Percentiles rank a stretch among this genome's conserved stretches.
These are phyloP conservation scores for Alethe diademata DNA, from an alignment of 2,113 vertebrate genomes.

Conservation along the genomic window DNA sequence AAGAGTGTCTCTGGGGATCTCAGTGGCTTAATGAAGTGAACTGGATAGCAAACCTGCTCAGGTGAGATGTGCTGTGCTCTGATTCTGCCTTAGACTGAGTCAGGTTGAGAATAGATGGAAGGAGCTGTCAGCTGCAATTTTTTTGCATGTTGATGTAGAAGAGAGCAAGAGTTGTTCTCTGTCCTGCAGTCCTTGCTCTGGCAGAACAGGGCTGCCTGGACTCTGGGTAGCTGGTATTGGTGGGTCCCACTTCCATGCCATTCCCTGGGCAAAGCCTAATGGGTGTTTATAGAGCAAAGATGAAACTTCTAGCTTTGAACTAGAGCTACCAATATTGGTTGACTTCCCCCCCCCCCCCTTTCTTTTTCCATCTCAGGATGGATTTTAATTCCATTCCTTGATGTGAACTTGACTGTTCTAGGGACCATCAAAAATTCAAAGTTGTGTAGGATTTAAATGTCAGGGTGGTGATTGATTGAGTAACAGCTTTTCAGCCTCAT, in stretches of 20 bases:
- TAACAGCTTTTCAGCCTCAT: not conserved
- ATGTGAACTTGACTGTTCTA: not conserved
- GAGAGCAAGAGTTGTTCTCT: not conserved
- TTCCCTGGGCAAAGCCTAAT: not conserved
- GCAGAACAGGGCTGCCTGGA: not conserved
- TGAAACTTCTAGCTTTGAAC: not conserved
- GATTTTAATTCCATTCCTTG: constrained; percentile 9
- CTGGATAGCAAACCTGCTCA: not conserved
- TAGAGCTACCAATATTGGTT: not conserved
- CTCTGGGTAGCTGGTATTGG: not conserved
- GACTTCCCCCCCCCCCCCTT: not conserved
- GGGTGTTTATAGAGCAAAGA: not conserved
- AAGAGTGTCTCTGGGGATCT: not conserved
- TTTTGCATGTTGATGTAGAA: not conserved
- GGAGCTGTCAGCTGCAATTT: not conserved
- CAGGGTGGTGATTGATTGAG: not conserved
- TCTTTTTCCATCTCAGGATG: not conserved
- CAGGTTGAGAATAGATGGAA: not conserved
- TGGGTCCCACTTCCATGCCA: not conserved
- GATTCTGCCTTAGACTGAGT: not conserved
- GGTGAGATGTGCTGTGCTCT: not conserved
- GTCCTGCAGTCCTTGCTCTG: not conserved
- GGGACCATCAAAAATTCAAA: constrained; percentile 24
- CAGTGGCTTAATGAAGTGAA: not conserved
- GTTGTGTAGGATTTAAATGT: not conserved